Conservation (phyloP, 2,113 vertebrate species). For the Cathartes aura region DNA sequence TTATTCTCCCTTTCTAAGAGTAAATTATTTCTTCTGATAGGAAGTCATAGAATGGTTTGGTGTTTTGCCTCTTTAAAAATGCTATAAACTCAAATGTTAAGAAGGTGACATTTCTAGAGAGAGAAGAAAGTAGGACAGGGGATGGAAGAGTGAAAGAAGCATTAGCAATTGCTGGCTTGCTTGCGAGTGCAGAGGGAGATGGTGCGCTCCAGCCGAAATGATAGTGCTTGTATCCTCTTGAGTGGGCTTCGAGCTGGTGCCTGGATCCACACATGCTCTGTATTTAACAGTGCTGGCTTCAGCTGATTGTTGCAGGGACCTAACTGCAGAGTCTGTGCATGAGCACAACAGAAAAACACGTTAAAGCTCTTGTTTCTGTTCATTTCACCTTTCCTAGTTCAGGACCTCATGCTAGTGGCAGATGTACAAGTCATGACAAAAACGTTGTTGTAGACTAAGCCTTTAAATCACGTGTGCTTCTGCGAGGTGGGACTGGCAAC, state of each 20-base stretch:
- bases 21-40: background rate
- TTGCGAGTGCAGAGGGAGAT: accelerated
- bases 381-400: background rate
- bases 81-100: background rate
- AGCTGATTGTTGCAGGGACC: background rate
- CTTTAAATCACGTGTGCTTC: background rate
- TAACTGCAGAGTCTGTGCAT: background rate
- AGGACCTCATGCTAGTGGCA: background rate
- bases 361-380: background rate
- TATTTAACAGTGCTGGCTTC: background rate
- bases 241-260: background rate
- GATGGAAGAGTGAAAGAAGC: background rate
- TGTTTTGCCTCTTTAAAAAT: background rate
- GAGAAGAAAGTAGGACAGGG: background rate
- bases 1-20: background rate
- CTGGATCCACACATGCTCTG: accelerated
- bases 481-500: background rate
- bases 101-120: background rate
- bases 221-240: accelerated
- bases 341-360: background rate
- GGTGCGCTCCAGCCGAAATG: accelerated
- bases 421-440: background rate
- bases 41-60: background rate
- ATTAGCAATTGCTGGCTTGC: accelerated
- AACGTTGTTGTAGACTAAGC: accelerated